Evolutionary conservation across 2,113 vertebrate species (phyloP).

Genomic region (Asarcornis scutulata): DNA sequence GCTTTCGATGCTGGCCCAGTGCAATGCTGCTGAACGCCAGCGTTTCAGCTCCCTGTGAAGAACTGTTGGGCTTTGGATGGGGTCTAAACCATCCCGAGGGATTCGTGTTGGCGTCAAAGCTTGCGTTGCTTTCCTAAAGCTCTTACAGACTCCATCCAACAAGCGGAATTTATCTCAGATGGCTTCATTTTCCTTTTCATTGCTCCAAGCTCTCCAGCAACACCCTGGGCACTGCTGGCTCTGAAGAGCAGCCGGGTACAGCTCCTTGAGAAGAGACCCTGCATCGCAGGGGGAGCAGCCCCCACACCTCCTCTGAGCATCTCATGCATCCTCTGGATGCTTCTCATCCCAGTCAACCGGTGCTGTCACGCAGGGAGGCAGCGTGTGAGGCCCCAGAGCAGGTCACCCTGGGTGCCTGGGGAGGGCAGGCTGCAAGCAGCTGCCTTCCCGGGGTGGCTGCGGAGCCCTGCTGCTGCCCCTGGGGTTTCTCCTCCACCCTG

Average conservation of each 20-base stretch:
- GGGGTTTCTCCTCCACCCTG: neutral
- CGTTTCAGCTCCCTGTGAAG: neutral
- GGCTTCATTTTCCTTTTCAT: neutral
- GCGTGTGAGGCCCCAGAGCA: neutral
- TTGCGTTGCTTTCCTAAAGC: neutral
- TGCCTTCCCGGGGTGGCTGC: neutral
- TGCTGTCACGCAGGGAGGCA: neutral
- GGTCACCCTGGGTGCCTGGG: neutral
- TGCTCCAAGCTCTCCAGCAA: neutral
- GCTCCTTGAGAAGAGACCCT: neutral
- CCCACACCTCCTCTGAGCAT: neutral
- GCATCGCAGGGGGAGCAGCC: accelerated
- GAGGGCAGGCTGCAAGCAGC: neutral
- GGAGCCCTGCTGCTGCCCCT: neutral
- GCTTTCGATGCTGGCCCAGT: neutral
- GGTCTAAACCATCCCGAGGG: neutral
- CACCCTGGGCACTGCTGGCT: no score
- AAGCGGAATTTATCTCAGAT: neutral
- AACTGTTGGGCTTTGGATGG: neutral
- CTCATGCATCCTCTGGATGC: neutral
- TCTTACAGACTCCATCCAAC: neutral
- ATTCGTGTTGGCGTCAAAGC: neutral
- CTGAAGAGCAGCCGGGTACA: neutral
- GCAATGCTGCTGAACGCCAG: accelerated
- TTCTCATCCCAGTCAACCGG: neutral